Evolutionary conservation across 1,140 invertebrate genomes (phyloP).

Genomic region (Danaus plexippus): DNA sequence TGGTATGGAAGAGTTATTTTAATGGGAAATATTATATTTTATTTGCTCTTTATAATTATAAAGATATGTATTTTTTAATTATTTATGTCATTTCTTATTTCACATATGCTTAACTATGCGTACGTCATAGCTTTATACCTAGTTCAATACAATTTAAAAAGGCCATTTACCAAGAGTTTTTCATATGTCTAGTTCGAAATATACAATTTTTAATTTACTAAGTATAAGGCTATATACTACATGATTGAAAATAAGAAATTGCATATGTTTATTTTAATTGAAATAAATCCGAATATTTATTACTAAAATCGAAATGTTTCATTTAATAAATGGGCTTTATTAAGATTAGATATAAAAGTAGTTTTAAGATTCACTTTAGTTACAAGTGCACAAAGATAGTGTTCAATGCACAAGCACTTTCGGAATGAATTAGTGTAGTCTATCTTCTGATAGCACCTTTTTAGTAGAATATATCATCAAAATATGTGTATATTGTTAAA

Average conservation of each 20-base stretch:
- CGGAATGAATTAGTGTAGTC: constrained; percentile 29
- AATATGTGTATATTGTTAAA: no score
- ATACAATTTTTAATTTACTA: constrained; percentile 8
- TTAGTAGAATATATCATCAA: constrained; percentile 4
- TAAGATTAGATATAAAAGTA: constrained; percentile 11
- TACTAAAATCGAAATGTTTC: no score
- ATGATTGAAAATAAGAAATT: not conserved
- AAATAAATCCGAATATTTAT: not conserved
- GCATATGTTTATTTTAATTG: constrained; percentile 5
- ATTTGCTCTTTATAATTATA: not conserved
- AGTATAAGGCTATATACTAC: not conserved
- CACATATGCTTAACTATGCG: no score
- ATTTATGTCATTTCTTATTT: no score
- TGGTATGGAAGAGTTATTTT: constrained; percentile 66
- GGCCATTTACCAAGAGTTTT: no score
- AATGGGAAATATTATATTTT: constrained; percentile 45
- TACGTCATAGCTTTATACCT: no score
- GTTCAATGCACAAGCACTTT: constrained; percentile 51
- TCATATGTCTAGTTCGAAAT: not conserved
- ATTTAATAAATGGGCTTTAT: no score
- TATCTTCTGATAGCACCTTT: constrained; percentile 18
- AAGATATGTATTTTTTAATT: no score
- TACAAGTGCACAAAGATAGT: constrained; percentile 48
- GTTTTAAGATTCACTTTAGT: constrained; percentile 33
- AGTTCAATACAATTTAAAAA: no score